Conservation (phyloP, 2,113 vertebrate genomes). For the Rostratula benghalensis region DNA sequence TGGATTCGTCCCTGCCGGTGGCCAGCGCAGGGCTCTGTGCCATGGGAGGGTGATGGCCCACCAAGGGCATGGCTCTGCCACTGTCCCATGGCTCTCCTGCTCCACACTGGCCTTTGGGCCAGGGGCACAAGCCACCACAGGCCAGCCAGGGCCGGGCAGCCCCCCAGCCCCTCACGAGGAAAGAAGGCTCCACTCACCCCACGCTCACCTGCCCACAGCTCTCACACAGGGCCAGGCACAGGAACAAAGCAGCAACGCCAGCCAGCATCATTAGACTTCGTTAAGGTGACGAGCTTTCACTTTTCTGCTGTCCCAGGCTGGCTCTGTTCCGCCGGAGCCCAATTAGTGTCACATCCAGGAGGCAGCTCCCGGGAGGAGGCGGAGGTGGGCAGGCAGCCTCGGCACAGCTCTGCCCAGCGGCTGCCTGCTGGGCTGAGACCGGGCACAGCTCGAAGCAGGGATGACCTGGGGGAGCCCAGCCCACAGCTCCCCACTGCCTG, state of each 20-base stretch:
- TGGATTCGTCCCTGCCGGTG: rapidly evolving
- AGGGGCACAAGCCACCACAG: background rate
- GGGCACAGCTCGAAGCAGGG: background rate
- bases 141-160: background rate
- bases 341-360: conserved; percentile 27
- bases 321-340: background rate
- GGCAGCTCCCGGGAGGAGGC: background rate
- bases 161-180: background rate
- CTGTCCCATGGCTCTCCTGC: background rate
- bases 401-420: background rate
- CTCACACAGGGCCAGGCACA: background rate
- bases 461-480: background rate
- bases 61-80: rapidly evolving
- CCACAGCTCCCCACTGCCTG: background rate
- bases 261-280: conserved; percentile 45
- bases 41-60: too few relatives aligned
- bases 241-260: background rate
- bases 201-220: background rate
- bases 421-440: background rate
- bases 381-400: background rate
- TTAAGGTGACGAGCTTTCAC: conserved; percentile 52
- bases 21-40: rapidly evolving
- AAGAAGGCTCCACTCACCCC: background rate
- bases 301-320: background rate
- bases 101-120: rapidly evolving